Base-by-base conservation (phyloP, 2,888 invertebrate genomes). In the Cyaniris semiargus region DNA sequence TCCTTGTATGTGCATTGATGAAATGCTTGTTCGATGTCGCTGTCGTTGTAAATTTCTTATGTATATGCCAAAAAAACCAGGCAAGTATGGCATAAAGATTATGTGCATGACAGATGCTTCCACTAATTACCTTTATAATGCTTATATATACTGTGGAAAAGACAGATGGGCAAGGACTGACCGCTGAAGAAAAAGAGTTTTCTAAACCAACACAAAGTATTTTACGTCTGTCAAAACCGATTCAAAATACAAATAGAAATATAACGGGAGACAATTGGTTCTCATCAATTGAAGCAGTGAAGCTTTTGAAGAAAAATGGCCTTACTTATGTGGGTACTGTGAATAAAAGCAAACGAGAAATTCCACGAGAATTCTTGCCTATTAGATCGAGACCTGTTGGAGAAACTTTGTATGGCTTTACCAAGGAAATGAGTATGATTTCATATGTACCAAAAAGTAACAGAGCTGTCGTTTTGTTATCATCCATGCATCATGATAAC, bases 331-430 rank as follows among this genome's bases (percentile, higher is more conserved):
- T 74, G 44, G 48, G 21, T n/a, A 74, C 74, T 48, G n/a, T 74
- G 23, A 74, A 74, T 44, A 74, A 77, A 58, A 75, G 56, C 27
- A 38, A 58, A 76, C 60, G 34, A 18, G 75, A 76, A 58, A 76
- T 76, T 31, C 75, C 75, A 58, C 60, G 34, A 23, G 23, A 78
- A 58, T 78, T 78, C 53, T 31, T 76, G 58, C 78, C 76, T 44
- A 78, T 76, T 58, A 78, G 76, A 71, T 76, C 70, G 23, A 78
- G 76, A 76, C 31, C 34, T 18, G 60, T 78, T 8, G 71, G 58
- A 44, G 71, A 76, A 44, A 71, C 76, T 27, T 31, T 78, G 18
- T 78, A 76, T 58, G 58, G 60, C 31, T 60, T 76, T 76, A 76
- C 75, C 18, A 76, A 76, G 31, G 34, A 76, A 44, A 48, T 23